Conservation (phyloP, 2,888 invertebrate species). For the Ischnura elegans region DNA sequence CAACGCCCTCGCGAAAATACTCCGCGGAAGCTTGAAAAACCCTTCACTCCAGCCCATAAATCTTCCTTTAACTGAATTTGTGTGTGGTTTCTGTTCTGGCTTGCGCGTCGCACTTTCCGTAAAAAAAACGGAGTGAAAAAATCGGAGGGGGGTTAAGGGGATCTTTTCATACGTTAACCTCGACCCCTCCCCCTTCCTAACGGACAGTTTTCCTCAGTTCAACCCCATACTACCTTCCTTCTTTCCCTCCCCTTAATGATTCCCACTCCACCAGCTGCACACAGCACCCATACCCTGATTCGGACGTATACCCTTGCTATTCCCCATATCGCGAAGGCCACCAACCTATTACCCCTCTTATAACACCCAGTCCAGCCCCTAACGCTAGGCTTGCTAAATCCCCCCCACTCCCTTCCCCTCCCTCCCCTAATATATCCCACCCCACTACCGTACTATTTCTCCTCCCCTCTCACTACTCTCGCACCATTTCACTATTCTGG, state of each 20-base stretch:
- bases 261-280: background rate
- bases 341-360: too few species aligned
- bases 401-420: background rate
- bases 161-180: slow-evolving; percentile 43
- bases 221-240: background rate
- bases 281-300: too few species aligned
- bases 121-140: too few species aligned
- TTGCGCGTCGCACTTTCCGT: background rate
- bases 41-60: slow-evolving; percentile 53
- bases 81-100: slow-evolving; percentile 26
- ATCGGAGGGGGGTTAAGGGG: too few species aligned
- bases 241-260: background rate
- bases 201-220: background rate
- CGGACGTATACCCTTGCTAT: background rate
- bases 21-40: slow-evolving; percentile 23
- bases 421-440: background rate
- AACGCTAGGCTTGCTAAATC: too few species aligned
- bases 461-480: background rate
- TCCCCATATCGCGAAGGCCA: background rate
- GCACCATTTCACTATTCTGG: slow-evolving; percentile 34
- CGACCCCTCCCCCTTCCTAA: background rate
- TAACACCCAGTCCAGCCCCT: background rate
- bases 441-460: too few species aligned
- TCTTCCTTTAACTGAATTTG: slow-evolving; percentile 55
- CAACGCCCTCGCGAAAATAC: background rate